Evolutionary conservation across 2,797 vertebrate genomes (phyloP), one percentile per base, ranked within the genome.

Genomic region (Emydoidea blandingii): DNA sequence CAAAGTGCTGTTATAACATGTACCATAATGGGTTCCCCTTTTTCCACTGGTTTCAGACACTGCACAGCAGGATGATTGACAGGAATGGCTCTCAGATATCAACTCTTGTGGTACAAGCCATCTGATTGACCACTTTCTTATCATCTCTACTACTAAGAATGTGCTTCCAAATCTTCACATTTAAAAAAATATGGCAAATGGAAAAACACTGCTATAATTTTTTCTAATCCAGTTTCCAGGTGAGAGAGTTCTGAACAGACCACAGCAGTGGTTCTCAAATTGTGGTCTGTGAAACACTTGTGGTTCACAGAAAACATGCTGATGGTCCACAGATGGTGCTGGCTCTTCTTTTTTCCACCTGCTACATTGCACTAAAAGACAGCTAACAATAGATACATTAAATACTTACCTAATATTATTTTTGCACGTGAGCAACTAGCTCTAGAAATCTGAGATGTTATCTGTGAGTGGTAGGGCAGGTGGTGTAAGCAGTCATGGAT

Each of bases 341-440:
- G 86, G 44, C 44, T 94, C 87, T 83, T 93, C 79, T n/a, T 91
- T 57, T 92, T 93, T 81, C 86, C 79, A 88, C 14, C 81, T 84
- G 81, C 81, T 88, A 95, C 31, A 8, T 86, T 91, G 53, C 89
- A 93, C 79, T 93, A 95, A 93, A 95, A 93, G 49, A 94, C 88
- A 94, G 57, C 92, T 95, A 88, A 82, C 78, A 83, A 87, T 44
- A 92, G 41, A 88, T 53, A 74, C 14, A 85, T 65, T 81, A 76
- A 94, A 72, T 91, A 89, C 59, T 89, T 89, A 84, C 74, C 93
- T 68, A 53, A 27, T 81, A 59, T 34, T 72, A 44, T 87, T 92
- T 96, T 86, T 57, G 81, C 83, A 86, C 3, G 50, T 59, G 54
- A 91, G 8, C 11, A 89, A 79, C 87, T n/a, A 53, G 62, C n/a